phyloP scores from a whole-genome alignment of 2,797 vertebrate genomes.

The Centroberyx gerrardi region DNA sequence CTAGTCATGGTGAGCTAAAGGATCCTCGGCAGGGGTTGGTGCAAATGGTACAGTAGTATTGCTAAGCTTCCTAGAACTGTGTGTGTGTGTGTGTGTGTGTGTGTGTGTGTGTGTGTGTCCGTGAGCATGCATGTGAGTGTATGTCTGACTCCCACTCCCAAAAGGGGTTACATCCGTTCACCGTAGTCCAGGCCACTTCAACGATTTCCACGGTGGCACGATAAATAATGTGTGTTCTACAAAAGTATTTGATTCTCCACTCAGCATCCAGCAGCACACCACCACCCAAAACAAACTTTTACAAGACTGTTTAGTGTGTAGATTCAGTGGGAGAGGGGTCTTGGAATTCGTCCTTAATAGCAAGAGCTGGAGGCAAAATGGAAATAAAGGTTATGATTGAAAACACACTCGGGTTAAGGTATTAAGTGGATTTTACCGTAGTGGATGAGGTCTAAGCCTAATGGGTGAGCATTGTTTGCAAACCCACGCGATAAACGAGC shows the following conservation, averaged over 20 bases:
- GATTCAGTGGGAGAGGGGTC: slow-evolving; percentile 34
- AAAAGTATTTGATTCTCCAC: slow-evolving; percentile 28
- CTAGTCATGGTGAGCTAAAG: no score
- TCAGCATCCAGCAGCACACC: slow-evolving; percentile 29
- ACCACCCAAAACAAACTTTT: slow-evolving; percentile 48
- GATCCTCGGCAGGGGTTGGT: not conserved
- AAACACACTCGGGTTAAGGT: slow-evolving; percentile 61
- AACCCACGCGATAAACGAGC: slow-evolving; percentile 64
- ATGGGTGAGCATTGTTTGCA: slow-evolving; percentile 64
- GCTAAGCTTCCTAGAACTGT: not conserved
- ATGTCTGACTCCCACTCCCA: not conserved
- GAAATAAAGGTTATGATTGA: slow-evolving; percentile 66
- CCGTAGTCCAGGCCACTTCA: not conserved
- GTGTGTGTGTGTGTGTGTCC: not conserved
- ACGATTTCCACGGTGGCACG: slow-evolving; percentile 3
- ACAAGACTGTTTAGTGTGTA: slow-evolving; percentile 50
- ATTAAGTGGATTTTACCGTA: slow-evolving; percentile 55
- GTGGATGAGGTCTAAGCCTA: slow-evolving; percentile 52
- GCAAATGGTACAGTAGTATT: not conserved
- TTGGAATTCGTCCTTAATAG: slow-evolving; percentile 54
- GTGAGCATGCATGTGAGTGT: not conserved
- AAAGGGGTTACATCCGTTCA: slow-evolving; percentile 21
- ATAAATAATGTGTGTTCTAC: slow-evolving; percentile 20
- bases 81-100: not conserved
- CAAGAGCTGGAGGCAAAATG: slow-evolving; percentile 63